Conservation (phyloP, 2,797 vertebrate genomes). For the Helarctos malayanus region DNA sequence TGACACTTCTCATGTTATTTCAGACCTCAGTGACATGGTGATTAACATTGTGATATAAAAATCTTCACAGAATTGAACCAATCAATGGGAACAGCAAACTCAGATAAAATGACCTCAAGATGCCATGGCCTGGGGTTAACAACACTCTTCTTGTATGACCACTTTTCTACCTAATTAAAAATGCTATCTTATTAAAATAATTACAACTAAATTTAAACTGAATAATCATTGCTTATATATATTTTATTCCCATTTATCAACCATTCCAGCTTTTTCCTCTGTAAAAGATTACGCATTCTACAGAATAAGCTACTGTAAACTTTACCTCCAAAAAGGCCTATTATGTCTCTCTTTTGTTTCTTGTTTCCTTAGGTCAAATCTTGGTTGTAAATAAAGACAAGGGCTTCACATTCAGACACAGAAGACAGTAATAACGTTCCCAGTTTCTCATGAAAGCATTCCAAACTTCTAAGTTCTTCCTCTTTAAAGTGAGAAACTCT, state of each 20-base stretch:
- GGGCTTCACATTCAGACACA: background rate
- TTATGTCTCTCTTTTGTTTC: background rate
- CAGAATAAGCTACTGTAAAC: background rate
- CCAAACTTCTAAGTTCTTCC: background rate
- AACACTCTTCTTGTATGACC: background rate
- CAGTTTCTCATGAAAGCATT: background rate
- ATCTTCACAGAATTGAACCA: background rate
- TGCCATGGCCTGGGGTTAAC: background rate
- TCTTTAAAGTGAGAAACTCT: background rate
- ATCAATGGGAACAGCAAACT: background rate
- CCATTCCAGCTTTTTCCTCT: background rate
- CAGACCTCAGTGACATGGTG: background rate
- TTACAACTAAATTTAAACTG: conserved; percentile 16
- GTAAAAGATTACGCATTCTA: background rate
- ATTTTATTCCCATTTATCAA: background rate
- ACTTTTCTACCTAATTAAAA: conserved; percentile 24
- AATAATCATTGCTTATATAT: background rate
- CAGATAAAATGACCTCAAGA: background rate
- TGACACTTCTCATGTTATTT: background rate
- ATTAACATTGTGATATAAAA: background rate
- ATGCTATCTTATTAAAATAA: conserved; percentile 25
- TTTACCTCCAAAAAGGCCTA: background rate
- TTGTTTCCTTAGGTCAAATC: background rate
- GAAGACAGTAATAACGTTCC: background rate
- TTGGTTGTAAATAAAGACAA: background rate